A percentile compares a stretch with the other conserved stretches of the same genome.
phyloP scores from a whole-genome alignment of 2,113 vertebrate genomes.

The Otus sunia region DNA sequence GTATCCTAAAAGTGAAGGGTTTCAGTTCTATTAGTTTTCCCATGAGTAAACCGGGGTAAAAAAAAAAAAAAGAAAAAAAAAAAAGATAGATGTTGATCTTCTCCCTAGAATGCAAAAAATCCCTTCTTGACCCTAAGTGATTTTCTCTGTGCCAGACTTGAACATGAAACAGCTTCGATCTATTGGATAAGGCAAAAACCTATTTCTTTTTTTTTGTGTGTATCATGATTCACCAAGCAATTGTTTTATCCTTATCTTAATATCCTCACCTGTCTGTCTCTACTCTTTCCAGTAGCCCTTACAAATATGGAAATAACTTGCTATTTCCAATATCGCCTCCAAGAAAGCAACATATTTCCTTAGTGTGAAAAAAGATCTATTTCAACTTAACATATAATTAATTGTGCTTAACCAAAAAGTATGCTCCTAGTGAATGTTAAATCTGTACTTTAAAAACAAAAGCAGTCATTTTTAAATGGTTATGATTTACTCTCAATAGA shows the following conservation, averaged over 20 bases:
- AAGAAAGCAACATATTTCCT: background rate
- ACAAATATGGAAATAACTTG: background rate
- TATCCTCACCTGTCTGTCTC: background rate
- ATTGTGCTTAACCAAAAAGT: background rate
- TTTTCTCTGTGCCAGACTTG: background rate
- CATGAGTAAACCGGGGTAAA: background rate
- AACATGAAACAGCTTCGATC: background rate
- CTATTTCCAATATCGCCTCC: background rate
- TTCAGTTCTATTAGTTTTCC: background rate
- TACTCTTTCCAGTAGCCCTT: background rate
- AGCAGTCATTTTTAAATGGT: background rate
- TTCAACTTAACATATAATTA: background rate
- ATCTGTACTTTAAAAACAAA: background rate
- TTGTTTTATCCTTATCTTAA: constrained; percentile 12
- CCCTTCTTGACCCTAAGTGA: background rate
- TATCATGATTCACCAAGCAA: background rate
- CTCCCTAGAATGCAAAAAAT: background rate
- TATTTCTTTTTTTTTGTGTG: background rate
- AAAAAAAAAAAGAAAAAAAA: too few species aligned
- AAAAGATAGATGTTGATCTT: background rate
- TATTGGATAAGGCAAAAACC: background rate
- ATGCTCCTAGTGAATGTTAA: background rate
- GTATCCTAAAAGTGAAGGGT: background rate
- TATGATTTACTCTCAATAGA: background rate
- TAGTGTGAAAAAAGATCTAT: background rate